Base-by-base conservation (phyloP, 53 echinoderm and acorn worm genomes). In the Hippasteria phrygiana region DNA sequence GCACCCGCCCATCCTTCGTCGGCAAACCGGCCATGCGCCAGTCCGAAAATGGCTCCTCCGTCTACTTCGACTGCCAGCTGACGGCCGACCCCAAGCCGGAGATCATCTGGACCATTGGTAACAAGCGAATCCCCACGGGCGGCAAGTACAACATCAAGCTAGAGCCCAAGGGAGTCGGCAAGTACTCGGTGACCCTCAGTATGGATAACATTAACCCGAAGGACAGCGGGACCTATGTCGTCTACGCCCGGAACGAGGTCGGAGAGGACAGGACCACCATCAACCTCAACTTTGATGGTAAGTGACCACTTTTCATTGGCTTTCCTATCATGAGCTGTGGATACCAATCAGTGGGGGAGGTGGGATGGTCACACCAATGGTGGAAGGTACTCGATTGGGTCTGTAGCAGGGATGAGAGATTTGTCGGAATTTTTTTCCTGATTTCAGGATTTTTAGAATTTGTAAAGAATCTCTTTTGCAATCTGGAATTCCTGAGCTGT, bases 231-330 rank as follows among this genome's bases (percentile, higher is more conserved):
- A 94, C 91, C 33, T 99, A 96, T 36, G 77, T 94, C 12, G 88
- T 96, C 70, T 89, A 91, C 24, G 99, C 92, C 3, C 74, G 84
- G 46, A 98, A 95, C 40, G 45, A 55, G 42, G 89, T 73, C 0
- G 99, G 99, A 34, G 93, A 94, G 20, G 90, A 77, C n/a, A 94
- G 91, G 36, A 88, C 95, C 13, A 98, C 90, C 51, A 96, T 98
- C 83, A 98, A 95, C 46, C 91, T 98, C 73, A 98, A 98, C 94
- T 98, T 98, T 96, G 94, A 98, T 75, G 93, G 99, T 98, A 88
- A 91, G 94, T 90, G 26, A 22, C 59, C 7, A 2, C 4, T 2
- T 6, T 26, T 2, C 59, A 59, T 11, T 7, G 46, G 3, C 26
- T 59, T 59, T 6, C 59, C 26, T n/a, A 59, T 2, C 59, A 1